Evolutionary conservation across 2,797 vertebrate genomes (phyloP), one percentile per base, ranked within the genome.

Genomic region (Bradypodion ventrale): DNA sequence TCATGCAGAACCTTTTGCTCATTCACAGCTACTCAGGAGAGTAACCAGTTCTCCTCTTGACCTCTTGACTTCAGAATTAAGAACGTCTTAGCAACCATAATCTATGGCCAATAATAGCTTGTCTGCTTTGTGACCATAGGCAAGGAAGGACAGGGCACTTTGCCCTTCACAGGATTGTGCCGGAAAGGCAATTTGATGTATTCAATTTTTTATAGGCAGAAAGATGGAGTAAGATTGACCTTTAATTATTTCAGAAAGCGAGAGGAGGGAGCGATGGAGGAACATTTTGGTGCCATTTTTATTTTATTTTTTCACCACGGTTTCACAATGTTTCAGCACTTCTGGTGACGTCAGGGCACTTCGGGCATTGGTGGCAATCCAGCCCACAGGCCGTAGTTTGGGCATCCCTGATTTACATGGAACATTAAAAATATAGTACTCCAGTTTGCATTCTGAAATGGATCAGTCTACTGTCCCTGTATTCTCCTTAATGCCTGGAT

Each of bases 1-100:
- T 59, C 46, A 2, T 1, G 35, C 0, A 0, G 0, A 0, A 15
- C 62, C 27, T 29, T 7, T 1, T 3, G 40, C 40, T 69, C 80
- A 35, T 70, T 80, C 27, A 40, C 79, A 19, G 35, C 49, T 1
- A 52, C 56, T 12, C 16, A 25, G 59, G 42, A 73, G 52, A 85
- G 49, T 83, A 83, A 42, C 79, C 23, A 27, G 77, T 73, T 81
- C 82, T 25, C 13, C 46, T 25, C 37, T 19, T 19, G 59, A 27
- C 73, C 88, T 82, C 65, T 70, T 85, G 85, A 62, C 84, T 85
- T 46, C 27, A 63, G 78, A 77, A 77, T 85, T 10, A 23, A 4
- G 27, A 59, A 13, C 75, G 65, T 89, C 84, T 85, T 72, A 52
- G 23, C n/a, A 66, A 73, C 62, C 44, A 32, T 59, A 72, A 86